phyloP scores from a whole-genome alignment of 2,113 vertebrate genomes.

The Paratilapia polleni region DNA sequence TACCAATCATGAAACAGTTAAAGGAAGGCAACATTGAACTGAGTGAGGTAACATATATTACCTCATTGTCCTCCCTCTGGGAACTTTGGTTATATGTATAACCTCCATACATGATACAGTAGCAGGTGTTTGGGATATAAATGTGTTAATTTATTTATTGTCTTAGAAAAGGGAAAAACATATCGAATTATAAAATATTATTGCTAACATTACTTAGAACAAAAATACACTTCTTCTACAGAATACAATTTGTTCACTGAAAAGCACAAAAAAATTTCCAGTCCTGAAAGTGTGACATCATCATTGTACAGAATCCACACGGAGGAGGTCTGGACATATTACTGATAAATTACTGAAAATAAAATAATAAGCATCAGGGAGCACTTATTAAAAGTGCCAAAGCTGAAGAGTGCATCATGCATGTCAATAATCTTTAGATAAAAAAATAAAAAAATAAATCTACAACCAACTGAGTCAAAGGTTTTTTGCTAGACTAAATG shows the following conservation, averaged over 20 bases:
- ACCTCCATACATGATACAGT: rapidly evolving
- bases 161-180: background rate
- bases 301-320: background rate
- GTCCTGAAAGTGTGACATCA: background rate
- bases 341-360: background rate
- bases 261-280: background rate
- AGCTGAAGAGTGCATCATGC: too few relatives aligned
- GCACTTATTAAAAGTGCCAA: too few relatives aligned
- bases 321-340: background rate
- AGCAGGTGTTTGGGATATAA: background rate
- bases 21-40: too few relatives aligned
- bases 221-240: background rate
- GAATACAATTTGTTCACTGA: background rate
- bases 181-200: background rate
- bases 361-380: background rate
- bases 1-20: too few relatives aligned
- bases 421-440: too few relatives aligned
- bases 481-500: too few relatives aligned
- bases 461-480: background rate
- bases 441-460: too few relatives aligned
- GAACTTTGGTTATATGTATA: too few relatives aligned
- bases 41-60: too few relatives aligned
- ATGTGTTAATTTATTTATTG: background rate
- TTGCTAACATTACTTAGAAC: background rate
- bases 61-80: too few relatives aligned